Conservation (phyloP, 1,140 invertebrate species). For the Tetranychus urticae region DNA sequence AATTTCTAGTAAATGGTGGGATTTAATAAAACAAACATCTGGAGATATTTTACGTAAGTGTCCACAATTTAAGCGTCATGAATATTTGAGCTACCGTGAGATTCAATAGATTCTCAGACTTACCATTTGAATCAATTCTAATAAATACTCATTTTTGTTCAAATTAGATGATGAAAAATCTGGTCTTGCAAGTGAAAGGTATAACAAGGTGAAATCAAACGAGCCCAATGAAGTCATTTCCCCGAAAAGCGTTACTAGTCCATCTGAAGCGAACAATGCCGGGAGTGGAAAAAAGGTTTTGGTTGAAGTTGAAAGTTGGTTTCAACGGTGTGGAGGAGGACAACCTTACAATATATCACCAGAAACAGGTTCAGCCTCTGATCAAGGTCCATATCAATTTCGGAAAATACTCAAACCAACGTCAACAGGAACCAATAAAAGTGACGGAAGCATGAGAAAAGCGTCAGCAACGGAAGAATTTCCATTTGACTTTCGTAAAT, state of each 20-base stretch:
- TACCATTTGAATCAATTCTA: no score
- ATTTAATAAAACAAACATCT: not conserved
- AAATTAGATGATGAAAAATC: no score
- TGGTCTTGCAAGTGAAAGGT: no score
- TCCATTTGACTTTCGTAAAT: conserved; percentile 40
- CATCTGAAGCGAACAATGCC: not conserved
- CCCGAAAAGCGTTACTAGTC: no score
- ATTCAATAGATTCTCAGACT: no score
- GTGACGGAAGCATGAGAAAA: not conserved
- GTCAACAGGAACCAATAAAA: not conserved
- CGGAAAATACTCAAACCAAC: conserved; percentile 1
- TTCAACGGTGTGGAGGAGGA: not conserved
- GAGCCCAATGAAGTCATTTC: no score
- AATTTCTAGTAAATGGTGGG: conserved; percentile 1
- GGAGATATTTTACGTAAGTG: not conserved
- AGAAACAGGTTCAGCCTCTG: no score
- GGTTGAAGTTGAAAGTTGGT: not conserved
- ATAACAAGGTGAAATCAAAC: no score
- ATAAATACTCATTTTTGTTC: no score
- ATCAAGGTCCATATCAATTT: not conserved
- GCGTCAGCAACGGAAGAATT: conserved; percentile 20
- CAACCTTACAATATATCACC: no score
- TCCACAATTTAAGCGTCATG: no score
- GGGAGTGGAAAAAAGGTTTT: not conserved
- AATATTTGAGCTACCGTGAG: not conserved